Evolutionary conservation across 1,140 invertebrate species (phyloP).

Genomic region (Apocrypta bakeri): DNA sequence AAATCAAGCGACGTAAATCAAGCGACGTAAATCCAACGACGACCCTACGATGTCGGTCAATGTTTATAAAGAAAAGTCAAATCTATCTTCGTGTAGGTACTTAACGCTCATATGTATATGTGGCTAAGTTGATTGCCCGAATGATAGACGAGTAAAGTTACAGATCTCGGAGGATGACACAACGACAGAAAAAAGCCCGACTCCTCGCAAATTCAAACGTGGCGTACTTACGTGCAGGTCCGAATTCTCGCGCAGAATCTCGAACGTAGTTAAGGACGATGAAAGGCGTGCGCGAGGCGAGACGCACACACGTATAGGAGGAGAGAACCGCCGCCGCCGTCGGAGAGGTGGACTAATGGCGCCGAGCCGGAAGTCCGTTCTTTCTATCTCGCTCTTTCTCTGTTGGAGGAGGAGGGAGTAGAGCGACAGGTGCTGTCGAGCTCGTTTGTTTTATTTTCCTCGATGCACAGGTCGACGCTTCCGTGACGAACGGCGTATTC

Average conservation of each 20-base stretch:
- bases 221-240: slow-evolving; percentile 17
- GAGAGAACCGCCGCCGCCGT: slow-evolving; percentile 28
- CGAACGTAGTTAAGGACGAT: not conserved
- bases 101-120: no score
- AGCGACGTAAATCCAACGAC: no score
- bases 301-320: slow-evolving; percentile 5
- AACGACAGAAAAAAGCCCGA: no score
- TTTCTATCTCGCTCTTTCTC: slow-evolving; percentile 5
- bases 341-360: slow-evolving; percentile 41
- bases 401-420: not conserved
- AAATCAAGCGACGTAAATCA: no score
- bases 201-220: no score
- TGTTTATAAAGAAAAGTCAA: no score
- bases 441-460: not conserved
- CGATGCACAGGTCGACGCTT: not conserved
- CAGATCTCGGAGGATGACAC: no score
- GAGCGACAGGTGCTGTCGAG: not conserved
- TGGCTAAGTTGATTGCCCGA: no score
- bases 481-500: not conserved
- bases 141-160: no score
- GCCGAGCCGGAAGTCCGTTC: slow-evolving; percentile 34
- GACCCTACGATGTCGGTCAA: no score
- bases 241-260: not conserved
- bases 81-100: no score
- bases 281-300: not conserved